phyloP scores from a whole-genome alignment of 1,140 invertebrate genomes.

The Drosophila pachea region DNA sequence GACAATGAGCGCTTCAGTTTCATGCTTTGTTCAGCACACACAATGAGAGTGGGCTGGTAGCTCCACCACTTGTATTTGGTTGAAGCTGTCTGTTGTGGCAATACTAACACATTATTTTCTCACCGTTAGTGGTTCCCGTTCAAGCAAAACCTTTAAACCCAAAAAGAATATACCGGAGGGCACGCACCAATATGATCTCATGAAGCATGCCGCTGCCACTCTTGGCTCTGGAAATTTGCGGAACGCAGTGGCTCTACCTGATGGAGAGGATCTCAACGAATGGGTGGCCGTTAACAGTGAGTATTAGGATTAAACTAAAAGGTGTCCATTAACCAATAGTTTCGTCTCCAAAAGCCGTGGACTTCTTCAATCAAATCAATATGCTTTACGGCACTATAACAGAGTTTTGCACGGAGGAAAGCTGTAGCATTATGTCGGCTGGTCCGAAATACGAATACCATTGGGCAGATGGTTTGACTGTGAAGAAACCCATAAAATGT shows the following conservation, averaged over 20 bases:
- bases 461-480: slow-evolving; percentile 99
- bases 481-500: slow-evolving; percentile 99
- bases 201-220: slow-evolving; percentile 99
- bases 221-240: slow-evolving; percentile 97
- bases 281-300: slow-evolving; percentile 99
- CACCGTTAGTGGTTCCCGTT: slow-evolving; percentile 81
- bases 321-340: background rate
- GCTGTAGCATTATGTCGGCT: slow-evolving; percentile 98
- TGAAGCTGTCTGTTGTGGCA: slow-evolving; percentile 37
- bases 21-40: slow-evolving; percentile 38
- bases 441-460: slow-evolving; percentile 99
- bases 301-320: slow-evolving; percentile 68
- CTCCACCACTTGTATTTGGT: slow-evolving; percentile 26
- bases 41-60: slow-evolving; percentile 26
- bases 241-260: slow-evolving; percentile 96
- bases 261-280: slow-evolving; percentile 99
- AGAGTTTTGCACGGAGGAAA: slow-evolving; percentile 99
- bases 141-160: slow-evolving; percentile 98
- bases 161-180: slow-evolving; percentile 99
- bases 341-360: slow-evolving; percentile 87
- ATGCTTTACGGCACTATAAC: slow-evolving; percentile 99
- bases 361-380: slow-evolving; percentile 99
- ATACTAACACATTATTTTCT: slow-evolving; percentile 24
- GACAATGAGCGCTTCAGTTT: slow-evolving; percentile 53
- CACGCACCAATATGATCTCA: slow-evolving; percentile 98